Percentiles rank a stretch among this genome's conserved stretches.
These are phyloP conservation scores for Oscheius sp. DNA, from an alignment of 2,888 invertebrate species.

Conservation along the genomic window DNA sequence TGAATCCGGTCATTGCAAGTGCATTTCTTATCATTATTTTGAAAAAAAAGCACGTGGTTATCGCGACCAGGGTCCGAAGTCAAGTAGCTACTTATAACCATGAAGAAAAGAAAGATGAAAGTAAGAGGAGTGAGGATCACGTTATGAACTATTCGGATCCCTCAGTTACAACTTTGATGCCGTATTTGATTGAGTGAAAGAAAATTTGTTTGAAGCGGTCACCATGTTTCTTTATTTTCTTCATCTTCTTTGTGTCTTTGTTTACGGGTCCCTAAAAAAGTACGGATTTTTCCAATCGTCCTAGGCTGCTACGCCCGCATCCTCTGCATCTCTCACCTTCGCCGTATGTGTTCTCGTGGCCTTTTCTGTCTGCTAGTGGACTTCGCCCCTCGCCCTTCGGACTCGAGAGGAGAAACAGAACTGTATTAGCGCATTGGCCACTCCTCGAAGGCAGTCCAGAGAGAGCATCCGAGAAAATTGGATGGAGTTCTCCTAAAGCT, in stretches of 20 bases:
- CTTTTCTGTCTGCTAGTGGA: constrained; percentile 31
- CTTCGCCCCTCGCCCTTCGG: constrained; percentile 34
- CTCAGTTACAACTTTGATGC: too few species aligned
- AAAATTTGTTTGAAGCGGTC: too few species aligned
- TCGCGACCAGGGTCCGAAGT: constrained; percentile 16
- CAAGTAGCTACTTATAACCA: neutral
- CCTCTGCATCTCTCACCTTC: constrained; percentile 15
- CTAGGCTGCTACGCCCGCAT: neutral
- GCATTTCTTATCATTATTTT: constrained; percentile 14
- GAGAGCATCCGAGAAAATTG: neutral
- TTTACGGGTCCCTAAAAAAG: neutral
- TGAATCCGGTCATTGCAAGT: neutral
- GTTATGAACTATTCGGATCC: too few species aligned
- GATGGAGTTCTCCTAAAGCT: neutral
- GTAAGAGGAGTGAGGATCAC: too few species aligned
- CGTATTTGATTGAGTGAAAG: too few species aligned
- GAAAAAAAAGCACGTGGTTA: constrained; percentile 6
- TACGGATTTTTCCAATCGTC: neutral
- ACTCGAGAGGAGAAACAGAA: constrained; percentile 12
- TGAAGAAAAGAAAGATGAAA: too few species aligned
- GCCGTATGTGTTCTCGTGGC: neutral
- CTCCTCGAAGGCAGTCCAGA: constrained; percentile 16
- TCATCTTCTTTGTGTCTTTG: too few species aligned
- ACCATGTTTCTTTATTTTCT: too few species aligned
- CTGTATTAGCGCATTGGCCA: constrained; percentile 21